Percentiles rank a stretch among this genome's conserved stretches.
phyloP scores from a whole-genome alignment of 2,888 invertebrate genomes.

The Nematopogon swammerdamellus region DNA sequence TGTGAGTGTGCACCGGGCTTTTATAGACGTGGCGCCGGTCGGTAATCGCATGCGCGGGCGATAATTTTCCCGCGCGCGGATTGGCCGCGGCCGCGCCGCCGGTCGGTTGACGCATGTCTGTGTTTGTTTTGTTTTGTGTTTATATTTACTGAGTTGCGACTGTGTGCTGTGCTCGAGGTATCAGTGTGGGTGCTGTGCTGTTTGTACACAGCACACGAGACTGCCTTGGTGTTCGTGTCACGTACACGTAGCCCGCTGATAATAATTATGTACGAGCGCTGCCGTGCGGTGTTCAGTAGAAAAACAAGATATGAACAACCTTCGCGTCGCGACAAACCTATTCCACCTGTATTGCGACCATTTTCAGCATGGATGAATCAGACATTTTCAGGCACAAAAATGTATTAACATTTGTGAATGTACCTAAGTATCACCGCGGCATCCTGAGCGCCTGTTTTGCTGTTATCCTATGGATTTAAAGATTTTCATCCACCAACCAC shows the following conservation, averaged over 20 bases:
- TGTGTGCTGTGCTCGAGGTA: neutral
- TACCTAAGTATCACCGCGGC: too few species aligned
- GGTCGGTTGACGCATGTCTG: constrained; percentile 1
- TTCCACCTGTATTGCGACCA: too few species aligned
- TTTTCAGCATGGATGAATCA: too few species aligned
- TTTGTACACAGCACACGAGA: neutral
- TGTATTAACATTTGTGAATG: too few species aligned
- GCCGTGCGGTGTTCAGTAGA: too few species aligned
- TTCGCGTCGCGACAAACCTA: too few species aligned
- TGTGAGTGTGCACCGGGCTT: constrained; percentile 14
- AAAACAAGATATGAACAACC: too few species aligned
- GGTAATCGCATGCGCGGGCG: constrained; percentile 53
- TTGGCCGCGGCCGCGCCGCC: constrained; percentile 30
- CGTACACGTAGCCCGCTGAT: neutral
- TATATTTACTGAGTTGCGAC: neutral
- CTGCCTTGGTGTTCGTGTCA: neutral
- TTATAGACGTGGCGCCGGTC: constrained; percentile 37
- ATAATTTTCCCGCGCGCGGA: constrained; percentile 34
- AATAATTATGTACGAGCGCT: neutral
- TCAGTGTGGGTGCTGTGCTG: neutral
- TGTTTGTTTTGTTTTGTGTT: neutral
- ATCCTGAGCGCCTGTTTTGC: too few species aligned
- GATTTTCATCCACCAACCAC: too few species aligned
- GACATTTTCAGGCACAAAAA: too few species aligned
- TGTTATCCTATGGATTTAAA: too few species aligned